Evolutionary conservation across 37 sponge, comb jelly and placozoan genomes (phyloP).

Genomic region (Eunapius fragilis): DNA sequence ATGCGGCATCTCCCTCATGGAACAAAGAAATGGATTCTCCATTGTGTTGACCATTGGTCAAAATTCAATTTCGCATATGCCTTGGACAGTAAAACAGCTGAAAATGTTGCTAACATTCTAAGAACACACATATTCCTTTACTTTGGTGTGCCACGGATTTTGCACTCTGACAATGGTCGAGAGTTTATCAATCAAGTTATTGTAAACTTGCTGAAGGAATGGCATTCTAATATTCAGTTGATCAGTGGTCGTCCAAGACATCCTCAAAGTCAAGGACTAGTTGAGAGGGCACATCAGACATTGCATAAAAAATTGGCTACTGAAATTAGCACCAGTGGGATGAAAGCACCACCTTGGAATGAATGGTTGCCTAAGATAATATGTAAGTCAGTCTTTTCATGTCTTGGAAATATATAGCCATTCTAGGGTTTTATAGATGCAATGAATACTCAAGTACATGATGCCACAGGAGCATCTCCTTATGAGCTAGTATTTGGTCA

Average conservation of each 20-base stretch:
- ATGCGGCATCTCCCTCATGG: slow-evolving; percentile 32
- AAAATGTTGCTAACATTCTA: neutral
- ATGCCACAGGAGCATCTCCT: no score
- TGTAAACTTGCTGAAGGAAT: neutral
- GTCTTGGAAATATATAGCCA: no score
- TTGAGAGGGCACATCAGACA: slow-evolving; percentile 14
- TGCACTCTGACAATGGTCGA: slow-evolving; percentile 20
- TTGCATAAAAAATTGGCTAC: slow-evolving; percentile 3
- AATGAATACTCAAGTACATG: slow-evolving; percentile 43
- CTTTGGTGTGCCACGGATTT: slow-evolving; percentile 12
- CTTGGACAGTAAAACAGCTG: slow-evolving; percentile 1
- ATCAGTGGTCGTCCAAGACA: slow-evolving; percentile 29
- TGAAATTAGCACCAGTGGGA: neutral
- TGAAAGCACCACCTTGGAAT: slow-evolving; percentile 15
- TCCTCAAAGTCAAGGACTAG: slow-evolving; percentile 25
- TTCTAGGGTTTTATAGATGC: slow-evolving; percentile 17
- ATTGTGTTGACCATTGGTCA: slow-evolving; percentile 23
- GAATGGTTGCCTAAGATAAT: slow-evolving; percentile 10
- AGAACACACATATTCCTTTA: slow-evolving; percentile 11
- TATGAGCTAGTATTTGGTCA: slow-evolving; percentile 43
- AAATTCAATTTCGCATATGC: slow-evolving; percentile 25
- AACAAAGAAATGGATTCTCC: slow-evolving; percentile 13
- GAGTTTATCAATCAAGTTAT: slow-evolving; percentile 24
- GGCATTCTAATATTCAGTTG: slow-evolving; percentile 13
- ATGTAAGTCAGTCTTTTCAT: slow-evolving; percentile 2